Evolutionary conservation across 2,797 vertebrate genomes (phyloP).

Genomic region (Phrynocephalus guinanensis): DNA sequence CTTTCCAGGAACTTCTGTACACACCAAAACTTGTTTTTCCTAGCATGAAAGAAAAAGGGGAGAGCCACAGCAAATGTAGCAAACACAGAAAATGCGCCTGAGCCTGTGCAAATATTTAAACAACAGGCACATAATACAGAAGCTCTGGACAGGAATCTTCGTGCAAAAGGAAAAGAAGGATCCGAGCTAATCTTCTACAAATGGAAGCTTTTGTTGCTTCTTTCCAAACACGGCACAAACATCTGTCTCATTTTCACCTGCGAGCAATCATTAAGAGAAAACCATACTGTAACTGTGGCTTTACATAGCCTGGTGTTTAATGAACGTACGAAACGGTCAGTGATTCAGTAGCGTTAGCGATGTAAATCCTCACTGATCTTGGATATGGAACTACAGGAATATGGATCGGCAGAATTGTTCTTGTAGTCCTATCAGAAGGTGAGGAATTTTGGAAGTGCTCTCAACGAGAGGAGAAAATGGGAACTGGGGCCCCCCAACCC

Average conservation of each 20-base stretch:
- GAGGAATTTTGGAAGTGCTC: too few relatives aligned
- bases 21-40: constrained; percentile 3
- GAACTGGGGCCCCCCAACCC: too few relatives aligned
- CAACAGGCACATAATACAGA: constrained; percentile 38
- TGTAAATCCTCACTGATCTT: too few relatives aligned
- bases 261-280: background rate
- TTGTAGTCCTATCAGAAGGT: too few relatives aligned
- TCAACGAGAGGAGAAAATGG: too few relatives aligned
- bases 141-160: constrained; percentile 28
- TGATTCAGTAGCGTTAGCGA: too few relatives aligned
- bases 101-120: constrained; percentile 44
- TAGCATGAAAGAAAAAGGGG: constrained; percentile 17
- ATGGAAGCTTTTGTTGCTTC: background rate
- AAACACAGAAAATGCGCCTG: constrained; percentile 23
- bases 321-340: background rate
- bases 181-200: constrained; percentile 24
- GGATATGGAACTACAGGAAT: too few relatives aligned
- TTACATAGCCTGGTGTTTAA: background rate
- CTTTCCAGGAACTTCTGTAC: constrained; percentile 23
- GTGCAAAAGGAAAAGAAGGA: constrained; percentile 3
- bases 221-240: background rate
- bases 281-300: background rate
- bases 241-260: background rate
- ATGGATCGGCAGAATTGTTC: too few relatives aligned
- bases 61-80: constrained; percentile 20